Base-by-base conservation (phyloP, 2,888 invertebrate species). In the Dryomyza anilis region DNA sequence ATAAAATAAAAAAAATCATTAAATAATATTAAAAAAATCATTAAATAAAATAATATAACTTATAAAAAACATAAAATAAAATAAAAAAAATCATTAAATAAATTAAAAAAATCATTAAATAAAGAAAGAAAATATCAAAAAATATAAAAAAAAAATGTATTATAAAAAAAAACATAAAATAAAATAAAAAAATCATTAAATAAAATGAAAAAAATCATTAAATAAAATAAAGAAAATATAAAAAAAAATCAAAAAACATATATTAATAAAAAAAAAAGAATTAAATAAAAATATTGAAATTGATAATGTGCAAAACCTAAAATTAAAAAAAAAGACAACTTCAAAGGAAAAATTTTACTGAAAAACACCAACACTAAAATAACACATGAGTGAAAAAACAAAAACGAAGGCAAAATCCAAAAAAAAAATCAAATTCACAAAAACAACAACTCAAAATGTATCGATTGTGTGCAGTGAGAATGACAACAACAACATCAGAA, bases 21-120 rank as follows among this genome's bases (percentile, higher is more conserved):
- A 45, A 59, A 21, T n/a, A 43, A 59, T 45, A 30, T 27, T 30
- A 30, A 8, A 53, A 45, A 5, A 52, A 23, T 45, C 23, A 58
- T 27, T 4, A 46, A 58, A 16, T 27, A 29, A 53, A 29, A 16
- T n/a, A 46, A 16, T 14, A 10, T 30, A n/a, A 46, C 29, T 14
- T 12, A 27, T 29, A 23, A 14, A 45, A 59, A 21, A 21, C 27
- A 59, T 45, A 30, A 19, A 45, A 30, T 6, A 53, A 45, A 5
- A 52, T n/a, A 19, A 57, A 16, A 12, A 39, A 39, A 58, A 27
- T 19, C 25, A 4, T 19, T 19, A 16, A 46, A 64, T 43, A 8
- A 64, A 3, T 21, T 21, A 2, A 30, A 46, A 46, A 6, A 33
- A 33, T 12, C 6, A 33, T 8, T 8, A 33, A 30, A 36, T 27